Evolutionary conservation across 2,888 invertebrate genomes (phyloP).

Genomic region (Priocnemis perturbator): DNA sequence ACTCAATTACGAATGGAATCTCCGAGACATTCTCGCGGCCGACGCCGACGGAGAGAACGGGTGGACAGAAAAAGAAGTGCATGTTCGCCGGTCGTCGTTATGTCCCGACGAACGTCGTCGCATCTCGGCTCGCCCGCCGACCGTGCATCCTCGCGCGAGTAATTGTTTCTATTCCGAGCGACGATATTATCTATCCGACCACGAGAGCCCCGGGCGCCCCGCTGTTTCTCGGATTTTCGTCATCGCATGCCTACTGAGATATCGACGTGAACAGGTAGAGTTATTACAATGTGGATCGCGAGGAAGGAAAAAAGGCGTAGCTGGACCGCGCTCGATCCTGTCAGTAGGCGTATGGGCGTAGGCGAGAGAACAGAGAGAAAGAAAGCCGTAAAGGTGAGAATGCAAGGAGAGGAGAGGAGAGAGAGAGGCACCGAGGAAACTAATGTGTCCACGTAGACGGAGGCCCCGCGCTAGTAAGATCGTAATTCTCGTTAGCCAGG

Average conservation of each 20-base stretch:
- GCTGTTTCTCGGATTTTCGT: constrained; percentile 8
- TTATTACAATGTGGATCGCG: constrained; percentile 9
- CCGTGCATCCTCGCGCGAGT: no score
- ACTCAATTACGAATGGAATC: no score
- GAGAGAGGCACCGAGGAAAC: constrained; percentile 38
- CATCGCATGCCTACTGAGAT: constrained; percentile 7
- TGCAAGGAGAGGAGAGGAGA: constrained; percentile 11
- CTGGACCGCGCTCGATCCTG: constrained; percentile 45
- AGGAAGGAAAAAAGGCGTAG: constrained; percentile 29
- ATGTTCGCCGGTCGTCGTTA: no score
- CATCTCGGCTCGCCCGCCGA: no score
- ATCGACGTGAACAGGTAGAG: constrained; percentile 17
- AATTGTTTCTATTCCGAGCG: no score
- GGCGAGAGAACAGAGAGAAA: constrained; percentile 56
- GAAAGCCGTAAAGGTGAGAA: constrained; percentile 26
- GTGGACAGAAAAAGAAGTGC: no score
- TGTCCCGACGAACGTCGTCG: no score
- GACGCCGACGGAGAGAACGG: no score
- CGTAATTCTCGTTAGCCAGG: constrained; percentile 70
- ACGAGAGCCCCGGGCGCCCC: neutral
- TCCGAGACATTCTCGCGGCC: no score
- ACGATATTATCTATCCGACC: no score
- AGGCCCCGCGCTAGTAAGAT: constrained; percentile 63
- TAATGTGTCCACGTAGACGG: constrained; percentile 52
- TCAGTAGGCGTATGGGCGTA: constrained; percentile 46